Percentiles rank a stretch among this genome's conserved stretches.
Evolutionary conservation across 2,888 invertebrate genomes (phyloP).

Genomic region (Andrena bucephala): DNA sequence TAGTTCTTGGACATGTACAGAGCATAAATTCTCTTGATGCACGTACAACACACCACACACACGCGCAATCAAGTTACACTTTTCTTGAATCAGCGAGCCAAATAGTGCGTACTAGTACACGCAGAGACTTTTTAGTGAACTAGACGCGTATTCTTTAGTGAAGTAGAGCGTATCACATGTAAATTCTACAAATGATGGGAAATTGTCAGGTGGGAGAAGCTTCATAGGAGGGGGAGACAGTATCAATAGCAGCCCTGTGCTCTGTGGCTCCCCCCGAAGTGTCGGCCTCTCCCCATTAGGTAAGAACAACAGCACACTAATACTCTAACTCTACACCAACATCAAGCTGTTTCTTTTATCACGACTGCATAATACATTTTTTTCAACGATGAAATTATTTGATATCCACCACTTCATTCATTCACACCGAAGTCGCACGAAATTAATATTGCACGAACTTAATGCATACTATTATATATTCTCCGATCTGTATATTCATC

Average conservation of each 20-base stretch:
- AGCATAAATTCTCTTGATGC: constrained; percentile 34
- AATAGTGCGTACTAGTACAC: constrained; percentile 31
- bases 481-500: constrained; percentile 30
- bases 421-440: constrained; percentile 54
- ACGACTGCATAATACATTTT: constrained; percentile 17
- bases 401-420: constrained; percentile 17
- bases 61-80: not conserved
- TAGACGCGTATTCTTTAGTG: constrained; percentile 5
- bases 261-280: constrained; percentile 86
- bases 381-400: constrained; percentile 12
- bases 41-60: constrained; percentile 44
- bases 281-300: constrained; percentile 87
- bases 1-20: constrained; percentile 31
- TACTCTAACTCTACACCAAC: constrained; percentile 48
- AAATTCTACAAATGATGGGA: constrained; percentile 75
- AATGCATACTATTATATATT: constrained; percentile 31
- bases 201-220: constrained; percentile 83
- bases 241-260: constrained; percentile 86
- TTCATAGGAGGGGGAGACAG: constrained; percentile 85
- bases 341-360: constrained; percentile 22
- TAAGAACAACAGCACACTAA: constrained; percentile 80
- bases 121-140: constrained; percentile 19
- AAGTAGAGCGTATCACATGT: constrained; percentile 59
- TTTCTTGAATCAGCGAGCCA: constrained; percentile 7
- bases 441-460: constrained; percentile 59